Conservation (phyloP, 2,797 vertebrate genomes). For the Nasua narica region DNA sequence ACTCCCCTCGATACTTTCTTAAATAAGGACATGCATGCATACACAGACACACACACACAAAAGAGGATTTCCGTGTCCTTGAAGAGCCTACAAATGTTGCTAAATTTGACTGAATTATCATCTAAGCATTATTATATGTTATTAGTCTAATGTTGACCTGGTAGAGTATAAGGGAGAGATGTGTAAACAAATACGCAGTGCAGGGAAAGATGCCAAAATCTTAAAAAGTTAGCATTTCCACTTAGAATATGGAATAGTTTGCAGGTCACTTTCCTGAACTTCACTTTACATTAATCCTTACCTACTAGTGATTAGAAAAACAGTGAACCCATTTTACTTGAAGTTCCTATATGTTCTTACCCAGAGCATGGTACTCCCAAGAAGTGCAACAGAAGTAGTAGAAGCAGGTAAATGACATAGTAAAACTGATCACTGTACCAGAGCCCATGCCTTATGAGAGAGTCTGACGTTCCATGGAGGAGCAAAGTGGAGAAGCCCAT, state of each 20-base stretch:
- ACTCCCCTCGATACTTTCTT: background rate
- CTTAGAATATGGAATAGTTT: background rate
- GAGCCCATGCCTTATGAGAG: background rate
- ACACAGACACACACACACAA: background rate
- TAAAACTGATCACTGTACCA: background rate
- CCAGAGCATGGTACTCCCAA: background rate
- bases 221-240: background rate
- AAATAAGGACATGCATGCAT: background rate
- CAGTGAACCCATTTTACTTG: background rate
- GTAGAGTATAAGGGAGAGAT: background rate
- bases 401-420: background rate
- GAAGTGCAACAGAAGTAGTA: background rate
- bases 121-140: background rate
- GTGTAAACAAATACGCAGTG: background rate
- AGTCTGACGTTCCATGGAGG: background rate
- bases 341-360: background rate
- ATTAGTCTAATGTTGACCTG: background rate
- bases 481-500: background rate
- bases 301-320: background rate
- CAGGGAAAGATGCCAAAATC: slow-evolving; percentile 11
- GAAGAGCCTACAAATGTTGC: background rate
- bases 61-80: background rate
- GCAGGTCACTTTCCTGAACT: background rate
- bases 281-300: background rate
- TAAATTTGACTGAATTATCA: slow-evolving; percentile 19